These are phyloP conservation scores for Spodoptera littoralis DNA, from an alignment of 2,888 invertebrate genomes.

Conservation along the genomic window DNA sequence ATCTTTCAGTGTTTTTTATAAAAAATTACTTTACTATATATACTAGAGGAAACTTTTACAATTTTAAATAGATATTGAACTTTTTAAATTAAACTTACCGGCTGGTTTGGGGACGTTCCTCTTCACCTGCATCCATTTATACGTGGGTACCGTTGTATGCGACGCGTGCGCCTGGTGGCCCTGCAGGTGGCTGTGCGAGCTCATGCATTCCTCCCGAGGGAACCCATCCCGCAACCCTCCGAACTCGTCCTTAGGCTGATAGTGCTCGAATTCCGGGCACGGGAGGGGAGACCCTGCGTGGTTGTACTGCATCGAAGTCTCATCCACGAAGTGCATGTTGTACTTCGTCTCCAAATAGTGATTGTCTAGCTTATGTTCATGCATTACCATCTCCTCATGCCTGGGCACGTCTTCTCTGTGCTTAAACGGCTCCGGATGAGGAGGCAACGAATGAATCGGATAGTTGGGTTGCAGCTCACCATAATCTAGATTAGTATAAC, in stretches of 20 bases:
- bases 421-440: slow-evolving; percentile 86
- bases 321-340: slow-evolving; percentile 86
- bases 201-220: slow-evolving; percentile 75
- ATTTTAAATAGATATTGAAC: no score
- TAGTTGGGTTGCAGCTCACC: slow-evolving; percentile 85
- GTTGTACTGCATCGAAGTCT: slow-evolving; percentile 80
- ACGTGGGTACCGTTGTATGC: slow-evolving; percentile 94
- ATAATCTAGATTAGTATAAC: slow-evolving; percentile 96
- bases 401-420: slow-evolving; percentile 89
- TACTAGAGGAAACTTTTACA: no score
- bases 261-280: slow-evolving; percentile 89
- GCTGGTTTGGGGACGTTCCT: slow-evolving; percentile 98
- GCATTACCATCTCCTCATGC: slow-evolving; percentile 81
- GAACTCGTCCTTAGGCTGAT: slow-evolving; percentile 90
- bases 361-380: slow-evolving; percentile 83
- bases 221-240: slow-evolving; percentile 79
- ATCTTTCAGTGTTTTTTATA: background rate
- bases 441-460: slow-evolving; percentile 87
- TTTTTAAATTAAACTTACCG: slow-evolving; percentile 88
- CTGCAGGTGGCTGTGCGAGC: slow-evolving; percentile 74
- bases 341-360: slow-evolving; percentile 87
- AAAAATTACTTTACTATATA: no score
- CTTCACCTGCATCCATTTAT: slow-evolving; percentile 99
- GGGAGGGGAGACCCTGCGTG: slow-evolving; percentile 83
- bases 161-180: slow-evolving; percentile 82